Evolutionary conservation across 2,113 vertebrate genomes (phyloP), one percentile per base, ranked within the genome.

Genomic region (Seriola dumerili): DNA sequence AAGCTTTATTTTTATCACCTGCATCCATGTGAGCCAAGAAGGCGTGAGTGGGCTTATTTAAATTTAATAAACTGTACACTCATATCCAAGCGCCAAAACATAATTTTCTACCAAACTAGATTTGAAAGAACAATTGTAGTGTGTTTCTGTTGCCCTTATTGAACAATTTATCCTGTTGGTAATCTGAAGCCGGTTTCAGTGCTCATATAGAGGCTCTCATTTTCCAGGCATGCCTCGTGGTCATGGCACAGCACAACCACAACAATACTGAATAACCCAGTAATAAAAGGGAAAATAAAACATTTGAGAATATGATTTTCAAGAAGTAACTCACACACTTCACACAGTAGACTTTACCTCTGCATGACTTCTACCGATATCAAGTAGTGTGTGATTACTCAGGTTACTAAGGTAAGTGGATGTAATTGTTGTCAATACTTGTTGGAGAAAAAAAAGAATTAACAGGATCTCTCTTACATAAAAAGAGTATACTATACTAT

Each of bases 101-200:
- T n/a, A 58, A 54, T 82, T 52, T 64, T 69, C 63, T 44, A 38
- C 74, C 48, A 65, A 85, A 79, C 55, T 23, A 50, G 48, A 70
- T 74, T 58, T 58, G n/a, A 57, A 69, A 65, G 8, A 78, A 58
- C 52, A 64, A 42, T 65, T n/a, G 38, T 40, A 21, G 13, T 55
- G 19, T 48, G 52, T 40, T 48, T 71, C 44, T 64, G 1, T 11
- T 50, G 36, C 19, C 34, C 14, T 83, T 76, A 77, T 72, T 84
- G 40, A 72, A 58, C 77, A 64, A 44, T 73, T 48, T 54, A 38
- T 80, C 58, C 50, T 57, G 29, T 29, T 38, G 25, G 59, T 74
- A 54, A 71, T 67, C 44, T 79, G 50, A 29, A 59, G 40, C 40
- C 34, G 17, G 40, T 73, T 58, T 64, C n/a, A n/a, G 21, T 54